Evolutionary conservation across 64 coral and sea anemone genomes (phyloP), one percentile per base, ranked within the genome.

Genomic region (Pocillopora damicornis): DNA sequence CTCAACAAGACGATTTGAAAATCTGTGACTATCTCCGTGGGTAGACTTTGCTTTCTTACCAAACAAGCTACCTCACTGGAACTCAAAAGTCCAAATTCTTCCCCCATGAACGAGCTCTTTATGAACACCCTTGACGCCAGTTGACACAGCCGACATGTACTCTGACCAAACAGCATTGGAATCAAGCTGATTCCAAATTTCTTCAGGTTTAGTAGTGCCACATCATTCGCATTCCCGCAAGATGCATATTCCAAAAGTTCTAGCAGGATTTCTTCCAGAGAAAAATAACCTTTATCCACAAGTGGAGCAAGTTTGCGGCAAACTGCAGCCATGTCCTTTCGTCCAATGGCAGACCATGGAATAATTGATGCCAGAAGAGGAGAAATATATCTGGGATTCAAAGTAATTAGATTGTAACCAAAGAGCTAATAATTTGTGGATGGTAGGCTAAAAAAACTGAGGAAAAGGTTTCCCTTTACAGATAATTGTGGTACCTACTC

Each of bases 1-100:
- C 91, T 86, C 71, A 96, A 63, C 45, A 90, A 90, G 23, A 96
- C 78, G 12, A 96, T 75, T 75, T 96, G 88, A 75, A 96, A 90
- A 83, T 96, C 83, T 1, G 74, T 88, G 13, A 96, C 87, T 14
- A 92, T 74, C 36, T 93, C 88, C 59, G 75, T 38, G 20, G 94
- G 94, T 75, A 96, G 74, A 12, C 88, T 77, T 34, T 93, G 69
- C 20, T 26, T 75, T 37, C 57, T 82, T 20, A 96, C 77, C 20
- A 87, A 63, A 20, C 78, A 25, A 7, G 66, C 25, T 8, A 96
- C 61, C 57, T 96, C 91, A 12, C 35, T 38, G 77, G 91, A 90
- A 65, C 67, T 77, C 30, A 93, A 58, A 25, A 74, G 76, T 75
- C 81, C 79, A 86, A 92, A 95, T 2, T 66, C 78, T 5, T 86